These are phyloP conservation scores for Camponotus floridanus DNA, from an alignment of 1,140 invertebrate genomes.

Conservation along the genomic window DNA sequence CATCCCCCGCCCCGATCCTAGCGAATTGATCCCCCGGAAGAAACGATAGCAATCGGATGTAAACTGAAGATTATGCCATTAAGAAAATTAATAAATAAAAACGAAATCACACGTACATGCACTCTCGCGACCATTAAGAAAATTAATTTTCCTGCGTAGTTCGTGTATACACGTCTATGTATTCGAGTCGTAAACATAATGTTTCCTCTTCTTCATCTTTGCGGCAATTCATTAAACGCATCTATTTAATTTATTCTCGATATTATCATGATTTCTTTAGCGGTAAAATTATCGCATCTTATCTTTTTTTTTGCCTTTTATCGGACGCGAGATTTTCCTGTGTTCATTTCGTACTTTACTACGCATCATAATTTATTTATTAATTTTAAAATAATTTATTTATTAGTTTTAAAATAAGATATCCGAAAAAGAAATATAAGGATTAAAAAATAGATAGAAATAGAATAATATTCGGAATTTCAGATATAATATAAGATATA, in stretches of 20 bases:
- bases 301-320: background rate
- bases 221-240: background rate
- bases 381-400: too few relatives aligned
- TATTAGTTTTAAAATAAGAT: too few relatives aligned
- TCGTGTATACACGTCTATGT: too few relatives aligned
- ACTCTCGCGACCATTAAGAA: constrained; percentile 63
- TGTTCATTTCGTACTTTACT: background rate
- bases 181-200: too few relatives aligned
- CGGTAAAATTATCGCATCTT: background rate
- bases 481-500: too few relatives aligned
- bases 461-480: too few relatives aligned
- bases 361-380: constrained; percentile 5
- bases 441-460: too few relatives aligned
- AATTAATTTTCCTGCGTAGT: constrained; percentile 55
- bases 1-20: background rate
- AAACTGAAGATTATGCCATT: constrained; percentile 72
- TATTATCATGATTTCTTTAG: background rate
- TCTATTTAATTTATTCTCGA: background rate
- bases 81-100: constrained; percentile 74
- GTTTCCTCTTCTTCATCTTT: background rate
- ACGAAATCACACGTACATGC: constrained; percentile 59
- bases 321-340: background rate
- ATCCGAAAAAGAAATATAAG: too few relatives aligned
- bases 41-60: constrained; percentile 67
- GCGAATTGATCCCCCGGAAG: constrained; percentile 64